Percentiles rank a stretch among this genome's conserved stretches.
Evolutionary conservation across 2,888 invertebrate species (phyloP).

Genomic region (Platycheirus albimanus): DNA sequence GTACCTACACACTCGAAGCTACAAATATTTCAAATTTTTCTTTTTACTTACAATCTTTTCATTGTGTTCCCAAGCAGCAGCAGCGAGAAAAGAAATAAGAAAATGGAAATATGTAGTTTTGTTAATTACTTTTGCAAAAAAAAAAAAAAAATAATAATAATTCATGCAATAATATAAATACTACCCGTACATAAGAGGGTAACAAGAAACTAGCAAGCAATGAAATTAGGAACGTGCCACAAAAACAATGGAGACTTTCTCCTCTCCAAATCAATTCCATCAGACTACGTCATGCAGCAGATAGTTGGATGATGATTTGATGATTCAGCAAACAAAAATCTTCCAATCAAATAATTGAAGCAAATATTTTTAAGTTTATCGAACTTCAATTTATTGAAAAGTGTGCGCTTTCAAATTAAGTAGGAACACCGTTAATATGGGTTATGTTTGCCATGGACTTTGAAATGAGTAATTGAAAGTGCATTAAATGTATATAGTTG

Average conservation of each 20-base stretch:
- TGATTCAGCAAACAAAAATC: slow-evolving; percentile 43
- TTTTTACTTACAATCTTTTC: slow-evolving; percentile 72
- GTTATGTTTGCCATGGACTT: slow-evolving; percentile 45
- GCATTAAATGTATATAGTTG: slow-evolving; percentile 35
- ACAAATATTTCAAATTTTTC: too few species aligned
- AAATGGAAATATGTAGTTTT: slow-evolving; percentile 38
- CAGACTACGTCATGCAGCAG: slow-evolving; percentile 2
- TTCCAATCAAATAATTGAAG: slow-evolving; percentile 35
- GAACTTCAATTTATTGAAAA: not conserved
- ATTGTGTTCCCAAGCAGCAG: slow-evolving; percentile 40
- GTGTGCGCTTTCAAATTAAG: slow-evolving; percentile 14
- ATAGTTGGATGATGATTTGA: not conserved
- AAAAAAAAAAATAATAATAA: slow-evolving; percentile 6
- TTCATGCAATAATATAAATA: slow-evolving; percentile 53
- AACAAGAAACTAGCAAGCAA: slow-evolving; percentile 24
- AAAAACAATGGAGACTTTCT: slow-evolving; percentile 46
- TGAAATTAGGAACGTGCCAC: slow-evolving; percentile 37
- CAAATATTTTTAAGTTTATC: slow-evolving; percentile 14
- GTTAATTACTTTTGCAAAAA: slow-evolving; percentile 38
- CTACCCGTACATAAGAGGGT: too few species aligned
- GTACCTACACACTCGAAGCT: too few species aligned
- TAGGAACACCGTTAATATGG: slow-evolving; percentile 19
- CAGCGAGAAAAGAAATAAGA: slow-evolving; percentile 50
- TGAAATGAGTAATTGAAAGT: slow-evolving; percentile 51
- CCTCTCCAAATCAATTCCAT: slow-evolving; percentile 34